phyloP scores from a whole-genome alignment of 2,113 vertebrate genomes.

The Periophthalmus modestus region DNA sequence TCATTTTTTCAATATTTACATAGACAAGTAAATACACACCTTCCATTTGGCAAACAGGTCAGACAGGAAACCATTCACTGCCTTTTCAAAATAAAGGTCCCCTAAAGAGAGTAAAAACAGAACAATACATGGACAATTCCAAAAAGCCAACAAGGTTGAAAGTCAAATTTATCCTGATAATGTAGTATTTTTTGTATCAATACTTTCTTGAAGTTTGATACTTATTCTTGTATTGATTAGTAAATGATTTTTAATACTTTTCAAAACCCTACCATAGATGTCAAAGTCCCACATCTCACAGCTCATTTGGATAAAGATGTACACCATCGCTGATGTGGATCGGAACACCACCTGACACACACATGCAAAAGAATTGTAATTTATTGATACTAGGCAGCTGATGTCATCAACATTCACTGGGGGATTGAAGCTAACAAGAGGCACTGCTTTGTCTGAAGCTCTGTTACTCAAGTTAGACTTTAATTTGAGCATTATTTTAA shows the following conservation, averaged over 20 bases:
- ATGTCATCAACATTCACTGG: no score
- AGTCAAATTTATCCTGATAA: no score
- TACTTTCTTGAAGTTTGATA: no score
- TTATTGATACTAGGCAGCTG: no score
- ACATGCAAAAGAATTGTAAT: background rate
- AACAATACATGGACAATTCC: background rate
- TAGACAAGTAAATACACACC: constrained; percentile 70
- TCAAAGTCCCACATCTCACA: constrained; percentile 99
- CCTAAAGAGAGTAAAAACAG: constrained; percentile 74
- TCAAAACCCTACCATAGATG: constrained; percentile 84
- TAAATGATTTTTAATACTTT: no score
- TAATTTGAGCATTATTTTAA: no score
- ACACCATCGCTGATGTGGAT: constrained; percentile 98
- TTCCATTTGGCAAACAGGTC: constrained; percentile 98
- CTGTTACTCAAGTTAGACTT: no score
- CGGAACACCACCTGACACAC: constrained; percentile 91
- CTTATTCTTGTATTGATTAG: background rate
- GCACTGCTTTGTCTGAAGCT: no score
- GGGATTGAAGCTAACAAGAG: no score
- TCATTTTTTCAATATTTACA: background rate
- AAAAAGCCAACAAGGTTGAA: background rate
- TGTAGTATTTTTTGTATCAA: no score
- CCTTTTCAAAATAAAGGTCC: constrained; percentile 98
- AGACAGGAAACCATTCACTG: constrained; percentile 95
- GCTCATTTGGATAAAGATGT: constrained; percentile 99